These are phyloP conservation scores for Propithecus perrieri DNA, from an alignment of 2,797 vertebrate species.

Conservation along the genomic window DNA sequence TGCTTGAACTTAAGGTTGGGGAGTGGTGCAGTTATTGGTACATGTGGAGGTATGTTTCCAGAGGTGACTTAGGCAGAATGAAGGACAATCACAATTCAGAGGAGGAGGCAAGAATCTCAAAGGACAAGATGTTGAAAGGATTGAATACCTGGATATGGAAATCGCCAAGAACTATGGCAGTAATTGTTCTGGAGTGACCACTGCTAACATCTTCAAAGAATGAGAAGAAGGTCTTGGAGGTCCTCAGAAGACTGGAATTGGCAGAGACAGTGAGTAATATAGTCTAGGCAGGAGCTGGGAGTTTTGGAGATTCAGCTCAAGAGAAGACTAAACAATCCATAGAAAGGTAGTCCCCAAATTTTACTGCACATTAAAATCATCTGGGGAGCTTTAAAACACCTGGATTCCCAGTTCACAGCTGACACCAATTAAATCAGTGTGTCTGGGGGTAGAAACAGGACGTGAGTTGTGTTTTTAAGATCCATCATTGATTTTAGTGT, in stretches of 20 bases:
- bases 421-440: not conserved
- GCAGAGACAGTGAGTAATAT: not conserved
- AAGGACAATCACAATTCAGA: not conserved
- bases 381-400: not conserved
- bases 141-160: not conserved
- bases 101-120: not conserved
- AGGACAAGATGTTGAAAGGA: not conserved
- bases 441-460: not conserved
- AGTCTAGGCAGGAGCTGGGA: not conserved
- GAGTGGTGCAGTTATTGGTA: not conserved
- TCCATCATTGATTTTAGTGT: not conserved
- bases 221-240: not conserved
- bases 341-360: not conserved
- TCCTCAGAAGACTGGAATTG: not conserved
- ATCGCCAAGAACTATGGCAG: not conserved
- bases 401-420: not conserved
- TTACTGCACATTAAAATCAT: not conserved
- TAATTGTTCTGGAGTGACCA: not conserved
- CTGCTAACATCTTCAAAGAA: not conserved
- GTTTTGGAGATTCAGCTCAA: not conserved
- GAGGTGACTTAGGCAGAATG: not conserved
- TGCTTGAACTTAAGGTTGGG: not conserved
- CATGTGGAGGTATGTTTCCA: not conserved
- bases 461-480: not conserved
- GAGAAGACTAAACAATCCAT: not conserved